Conservation (phyloP, 2,888 invertebrate species). For the Drosophila nr. medialis region DNA sequence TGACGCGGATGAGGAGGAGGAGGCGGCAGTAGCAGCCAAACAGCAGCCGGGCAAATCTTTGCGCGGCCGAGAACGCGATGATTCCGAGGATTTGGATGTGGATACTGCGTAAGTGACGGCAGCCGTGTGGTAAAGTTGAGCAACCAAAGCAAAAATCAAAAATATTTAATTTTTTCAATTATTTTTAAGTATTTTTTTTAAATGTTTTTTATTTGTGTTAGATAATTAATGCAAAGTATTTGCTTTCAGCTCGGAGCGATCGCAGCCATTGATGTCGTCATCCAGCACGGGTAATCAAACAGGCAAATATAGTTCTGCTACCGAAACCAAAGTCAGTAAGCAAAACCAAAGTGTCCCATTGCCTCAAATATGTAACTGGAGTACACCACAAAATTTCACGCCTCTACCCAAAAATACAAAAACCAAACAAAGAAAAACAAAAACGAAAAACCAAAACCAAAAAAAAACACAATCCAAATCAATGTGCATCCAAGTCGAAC, state of each 20-base stretch:
- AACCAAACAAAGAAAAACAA: conserved; percentile 10
- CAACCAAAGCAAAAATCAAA: conserved; percentile 31
- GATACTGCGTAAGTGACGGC: conserved; percentile 83
- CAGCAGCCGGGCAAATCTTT: conserved; percentile 38
- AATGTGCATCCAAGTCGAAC: conserved; percentile 49
- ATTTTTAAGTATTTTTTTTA: background rate
- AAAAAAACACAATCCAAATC: conserved; percentile 34
- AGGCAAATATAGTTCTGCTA: conserved; percentile 85
- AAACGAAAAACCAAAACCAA: background rate
- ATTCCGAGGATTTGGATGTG: conserved; percentile 81
- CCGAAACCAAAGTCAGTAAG: conserved; percentile 99
- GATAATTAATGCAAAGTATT: background rate
- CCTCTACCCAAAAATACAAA: conserved; percentile 47
- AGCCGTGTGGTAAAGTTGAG: conserved; percentile 77
- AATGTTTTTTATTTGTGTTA: background rate
- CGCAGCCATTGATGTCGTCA: conserved; percentile 84
- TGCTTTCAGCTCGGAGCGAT: conserved; percentile 80
- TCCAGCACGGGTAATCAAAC: conserved; percentile 83
- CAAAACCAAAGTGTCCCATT: conserved; percentile 86
- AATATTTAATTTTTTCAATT: background rate
- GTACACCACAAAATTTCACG: conserved; percentile 75
- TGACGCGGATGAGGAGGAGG: conserved; percentile 62
- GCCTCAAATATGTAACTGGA: conserved; percentile 73
- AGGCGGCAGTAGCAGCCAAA: conserved; percentile 48
- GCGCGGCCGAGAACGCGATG: conserved; percentile 74